Conservation (phyloP, 2,113 vertebrate species). For the Aleadryas rufinucha region DNA sequence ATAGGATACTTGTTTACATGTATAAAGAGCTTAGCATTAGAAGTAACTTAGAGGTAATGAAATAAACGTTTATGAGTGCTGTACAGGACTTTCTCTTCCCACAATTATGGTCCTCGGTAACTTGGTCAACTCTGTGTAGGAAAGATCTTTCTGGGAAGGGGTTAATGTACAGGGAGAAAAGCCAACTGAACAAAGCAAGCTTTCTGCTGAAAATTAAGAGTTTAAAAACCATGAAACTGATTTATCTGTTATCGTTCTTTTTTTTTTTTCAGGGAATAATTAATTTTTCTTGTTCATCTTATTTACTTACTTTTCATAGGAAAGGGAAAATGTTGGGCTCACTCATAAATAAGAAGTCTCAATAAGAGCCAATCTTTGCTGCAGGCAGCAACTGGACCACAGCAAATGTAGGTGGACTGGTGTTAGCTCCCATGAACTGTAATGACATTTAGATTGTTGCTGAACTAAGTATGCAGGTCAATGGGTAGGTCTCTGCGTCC, state of each 20-base stretch:
- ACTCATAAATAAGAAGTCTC: background rate
- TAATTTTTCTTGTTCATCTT: background rate
- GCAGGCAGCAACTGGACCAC: background rate
- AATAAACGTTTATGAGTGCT: background rate
- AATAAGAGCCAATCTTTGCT: background rate
- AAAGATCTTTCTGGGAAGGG: background rate
- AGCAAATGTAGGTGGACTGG: background rate
- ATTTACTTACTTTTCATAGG: background rate
- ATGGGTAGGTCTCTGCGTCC: background rate
- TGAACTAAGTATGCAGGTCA: constrained; percentile 1
- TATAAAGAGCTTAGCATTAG: background rate
- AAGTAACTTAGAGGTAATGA: background rate
- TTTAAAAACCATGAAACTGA: background rate
- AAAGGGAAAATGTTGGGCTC: background rate
- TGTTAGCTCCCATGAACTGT: background rate
- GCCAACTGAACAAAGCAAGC: background rate
- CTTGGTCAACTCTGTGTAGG: background rate
- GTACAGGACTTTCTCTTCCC: background rate
- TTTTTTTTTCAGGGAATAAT: background rate
- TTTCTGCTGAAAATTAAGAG: background rate
- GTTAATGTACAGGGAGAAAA: background rate
- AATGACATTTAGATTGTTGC: background rate
- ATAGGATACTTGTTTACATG: background rate
- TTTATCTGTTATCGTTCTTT: background rate
- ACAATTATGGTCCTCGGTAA: background rate